These are phyloP conservation scores for Polymixis lichenea DNA, from an alignment of 2,888 invertebrate species.

Conservation along the genomic window DNA sequence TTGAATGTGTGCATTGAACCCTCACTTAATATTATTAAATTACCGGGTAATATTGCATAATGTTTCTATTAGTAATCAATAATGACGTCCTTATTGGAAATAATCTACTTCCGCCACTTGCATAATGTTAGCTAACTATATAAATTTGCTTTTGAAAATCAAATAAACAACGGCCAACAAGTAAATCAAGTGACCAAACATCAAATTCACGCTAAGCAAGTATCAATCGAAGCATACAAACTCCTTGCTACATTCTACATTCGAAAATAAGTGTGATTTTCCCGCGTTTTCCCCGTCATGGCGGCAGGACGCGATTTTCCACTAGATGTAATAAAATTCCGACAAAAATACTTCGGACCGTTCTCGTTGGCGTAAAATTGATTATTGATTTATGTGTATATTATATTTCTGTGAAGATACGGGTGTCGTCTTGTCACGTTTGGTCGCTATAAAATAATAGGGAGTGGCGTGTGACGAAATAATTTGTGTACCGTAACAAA, in stretches of 20 bases:
- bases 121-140: too few relatives aligned
- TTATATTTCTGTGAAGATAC: constrained; percentile 67
- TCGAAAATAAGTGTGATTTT: constrained; percentile 76
- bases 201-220: constrained; percentile 61
- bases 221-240: constrained; percentile 68
- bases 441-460: constrained; percentile 75
- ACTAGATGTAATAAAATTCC: constrained; percentile 86
- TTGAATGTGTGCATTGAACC: not conserved
- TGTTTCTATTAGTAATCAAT: not conserved
- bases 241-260: constrained; percentile 73
- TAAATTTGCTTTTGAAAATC: too few relatives aligned
- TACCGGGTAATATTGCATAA: not conserved
- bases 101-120: not conserved
- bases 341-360: constrained; percentile 79
- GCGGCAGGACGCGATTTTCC: constrained; percentile 84
- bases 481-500: constrained; percentile 74
- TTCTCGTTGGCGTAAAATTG: constrained; percentile 87
- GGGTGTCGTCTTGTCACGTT: constrained; percentile 68
- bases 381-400: constrained; percentile 86
- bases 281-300: constrained; percentile 72
- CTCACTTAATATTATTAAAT: constrained; percentile 6
- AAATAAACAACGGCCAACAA: constrained; percentile 42
- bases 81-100: not conserved
- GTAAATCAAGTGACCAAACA: constrained; percentile 60
- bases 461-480: constrained; percentile 77